Evolutionary conservation across 92 coral and sea anemone genomes (phyloP).

Genomic region (Heliopora coerulea): DNA sequence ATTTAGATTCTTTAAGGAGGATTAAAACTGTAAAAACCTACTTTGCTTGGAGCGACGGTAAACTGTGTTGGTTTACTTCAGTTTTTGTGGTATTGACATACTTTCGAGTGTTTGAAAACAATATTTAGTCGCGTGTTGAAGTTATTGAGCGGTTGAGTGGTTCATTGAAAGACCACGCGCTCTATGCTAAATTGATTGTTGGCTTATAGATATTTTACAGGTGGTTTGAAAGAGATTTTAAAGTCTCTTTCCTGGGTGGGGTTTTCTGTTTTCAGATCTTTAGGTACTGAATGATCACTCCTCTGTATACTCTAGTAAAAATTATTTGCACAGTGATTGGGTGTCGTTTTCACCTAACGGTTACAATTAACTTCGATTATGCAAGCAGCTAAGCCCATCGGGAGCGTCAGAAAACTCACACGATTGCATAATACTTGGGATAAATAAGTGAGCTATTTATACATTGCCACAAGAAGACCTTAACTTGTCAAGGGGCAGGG

Average conservation of each 20-base stretch:
- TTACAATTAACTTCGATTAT: too few relatives aligned
- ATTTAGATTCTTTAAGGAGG: not conserved
- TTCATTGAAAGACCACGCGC: constrained; percentile 21
- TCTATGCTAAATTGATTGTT: constrained; percentile 38
- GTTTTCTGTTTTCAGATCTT: not conserved
- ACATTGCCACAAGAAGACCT: too few relatives aligned
- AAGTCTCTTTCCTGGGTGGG: constrained; percentile 8
- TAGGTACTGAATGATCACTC: too few relatives aligned
- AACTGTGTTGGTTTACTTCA: not conserved
- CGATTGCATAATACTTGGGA: too few relatives aligned
- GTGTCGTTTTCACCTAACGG: too few relatives aligned
- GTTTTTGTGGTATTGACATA: constrained; percentile 9
- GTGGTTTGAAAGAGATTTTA: not conserved
- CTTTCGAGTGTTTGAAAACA: not conserved
- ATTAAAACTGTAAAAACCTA: not conserved
- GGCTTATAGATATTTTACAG: not conserved
- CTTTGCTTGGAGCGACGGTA: not conserved
- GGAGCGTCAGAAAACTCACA: too few relatives aligned
- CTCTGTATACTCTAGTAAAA: too few relatives aligned
- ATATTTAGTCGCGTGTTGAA: constrained; percentile 27
- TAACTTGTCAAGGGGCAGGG: too few relatives aligned
- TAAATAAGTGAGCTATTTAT: too few relatives aligned
- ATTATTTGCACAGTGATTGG: too few relatives aligned
- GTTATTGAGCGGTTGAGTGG: constrained; percentile 26
- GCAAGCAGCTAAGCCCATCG: too few relatives aligned